A percentile compares a stretch with the other conserved stretches of the same genome.
phyloP scores from a whole-genome alignment of 92 coral and sea anemone genomes.

The Scolanthus callimorphus region DNA sequence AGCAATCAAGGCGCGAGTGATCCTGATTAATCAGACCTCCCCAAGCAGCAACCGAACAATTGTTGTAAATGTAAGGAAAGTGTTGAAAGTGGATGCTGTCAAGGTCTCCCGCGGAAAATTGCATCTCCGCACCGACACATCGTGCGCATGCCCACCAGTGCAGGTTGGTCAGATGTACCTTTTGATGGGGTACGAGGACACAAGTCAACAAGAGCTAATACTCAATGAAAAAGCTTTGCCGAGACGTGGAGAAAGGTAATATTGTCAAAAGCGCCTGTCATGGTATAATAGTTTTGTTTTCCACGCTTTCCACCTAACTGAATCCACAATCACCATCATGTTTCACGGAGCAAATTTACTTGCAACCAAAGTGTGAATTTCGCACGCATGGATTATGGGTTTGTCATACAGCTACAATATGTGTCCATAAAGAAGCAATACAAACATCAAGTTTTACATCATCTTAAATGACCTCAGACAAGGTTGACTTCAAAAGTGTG shows the following conservation, averaged over 20 bases:
- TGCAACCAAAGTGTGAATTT: too few species aligned
- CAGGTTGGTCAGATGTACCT: conserved; percentile 13
- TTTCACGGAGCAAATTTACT: too few species aligned
- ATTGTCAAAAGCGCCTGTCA: not conserved
- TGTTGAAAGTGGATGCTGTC: not conserved
- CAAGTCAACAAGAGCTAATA: not conserved
- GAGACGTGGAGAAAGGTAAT: conserved; percentile 1
- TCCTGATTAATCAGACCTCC: conserved; percentile 2
- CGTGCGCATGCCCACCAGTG: conserved; percentile 32
- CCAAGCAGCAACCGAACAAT: conserved; percentile 3
- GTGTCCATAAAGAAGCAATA: too few species aligned
- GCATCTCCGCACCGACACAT: not conserved
- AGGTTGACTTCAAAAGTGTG: too few species aligned
- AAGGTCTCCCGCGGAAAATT: not conserved
- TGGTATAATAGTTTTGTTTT: too few species aligned
- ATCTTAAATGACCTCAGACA: too few species aligned
- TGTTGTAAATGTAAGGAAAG: not conserved
- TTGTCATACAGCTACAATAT: too few species aligned
- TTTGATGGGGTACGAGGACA: conserved; percentile 16
- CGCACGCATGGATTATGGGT: too few species aligned
- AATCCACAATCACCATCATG: too few species aligned
- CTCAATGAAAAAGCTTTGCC: conserved; percentile 9
- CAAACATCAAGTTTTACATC: too few species aligned
- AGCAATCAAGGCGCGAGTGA: conserved; percentile 18
- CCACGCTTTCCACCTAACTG: too few species aligned